A percentile compares a stretch with the other conserved stretches of the same genome.
These are phyloP conservation scores for Parapristionchus giblindavisi DNA, from an alignment of 2,888 invertebrate genomes.

Conservation along the genomic window DNA sequence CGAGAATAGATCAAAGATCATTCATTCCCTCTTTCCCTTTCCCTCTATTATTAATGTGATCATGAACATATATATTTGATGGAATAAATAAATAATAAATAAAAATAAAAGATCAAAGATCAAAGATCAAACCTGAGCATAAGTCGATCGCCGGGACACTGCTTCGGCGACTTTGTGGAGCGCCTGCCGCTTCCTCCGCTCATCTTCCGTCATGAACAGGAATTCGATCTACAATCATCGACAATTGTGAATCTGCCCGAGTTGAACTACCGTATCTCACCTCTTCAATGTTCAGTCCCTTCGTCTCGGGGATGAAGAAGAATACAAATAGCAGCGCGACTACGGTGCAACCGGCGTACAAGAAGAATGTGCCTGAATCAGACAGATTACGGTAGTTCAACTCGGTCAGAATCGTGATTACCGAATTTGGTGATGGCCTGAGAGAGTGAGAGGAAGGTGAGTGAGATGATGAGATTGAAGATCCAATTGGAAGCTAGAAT, in stretches of 20 bases:
- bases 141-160: neutral
- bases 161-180: slow-evolving; percentile 16
- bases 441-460: slow-evolving; percentile 72
- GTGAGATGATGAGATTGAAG: slow-evolving; percentile 73
- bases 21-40: no score
- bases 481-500: slow-evolving; percentile 74
- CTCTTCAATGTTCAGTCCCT: slow-evolving; percentile 73
- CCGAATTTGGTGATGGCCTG: slow-evolving; percentile 64
- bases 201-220: slow-evolving; percentile 63
- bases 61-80: no score
- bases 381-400: no score
- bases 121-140: no score
- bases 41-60: no score
- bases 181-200: slow-evolving; percentile 49
- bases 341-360: slow-evolving; percentile 73
- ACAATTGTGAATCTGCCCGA: neutral
- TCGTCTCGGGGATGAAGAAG: slow-evolving; percentile 74
- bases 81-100: no score
- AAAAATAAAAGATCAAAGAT: no score
- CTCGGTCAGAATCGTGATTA: slow-evolving; percentile 39
- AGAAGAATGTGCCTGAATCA: slow-evolving; percentile 73
- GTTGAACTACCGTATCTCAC: slow-evolving; percentile 59
- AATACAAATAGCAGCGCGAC: slow-evolving; percentile 72
- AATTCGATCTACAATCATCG: slow-evolving; percentile 55
- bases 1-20: no score